Conservation (phyloP, 2,113 vertebrate species). For the Larimichthys polyactis region DNA sequence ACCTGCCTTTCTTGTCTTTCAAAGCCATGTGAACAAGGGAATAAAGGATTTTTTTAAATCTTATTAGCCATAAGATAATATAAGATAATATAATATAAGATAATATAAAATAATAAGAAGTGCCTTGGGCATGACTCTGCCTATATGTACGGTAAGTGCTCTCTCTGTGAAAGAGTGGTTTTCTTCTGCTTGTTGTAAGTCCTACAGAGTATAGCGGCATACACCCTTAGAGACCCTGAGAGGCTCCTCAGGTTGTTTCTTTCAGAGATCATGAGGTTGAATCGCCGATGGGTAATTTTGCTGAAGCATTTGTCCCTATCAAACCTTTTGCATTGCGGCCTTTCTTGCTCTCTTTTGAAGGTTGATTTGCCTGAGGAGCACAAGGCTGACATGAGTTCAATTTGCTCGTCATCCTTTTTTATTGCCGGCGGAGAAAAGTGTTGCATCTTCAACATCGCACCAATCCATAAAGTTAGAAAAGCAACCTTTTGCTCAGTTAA, state of each 20-base stretch:
- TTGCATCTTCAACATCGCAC: not conserved
- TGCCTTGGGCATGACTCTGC: slow-evolving; percentile 30
- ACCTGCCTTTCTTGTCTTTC: not conserved
- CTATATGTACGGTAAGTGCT: slow-evolving; percentile 7
- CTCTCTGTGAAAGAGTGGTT: slow-evolving; percentile 19
- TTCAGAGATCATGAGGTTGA: slow-evolving; percentile 12
- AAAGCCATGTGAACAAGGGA: not conserved
- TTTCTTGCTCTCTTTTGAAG: not conserved
- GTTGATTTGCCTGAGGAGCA: slow-evolving; percentile 38
- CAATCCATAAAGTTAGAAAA: slow-evolving; percentile 1
- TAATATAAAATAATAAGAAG: slow-evolving; percentile 3
- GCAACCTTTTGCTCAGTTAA: not conserved
- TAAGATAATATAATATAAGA: not conserved
- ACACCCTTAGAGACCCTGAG: slow-evolving; percentile 1
- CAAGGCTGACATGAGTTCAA: slow-evolving; percentile 22
- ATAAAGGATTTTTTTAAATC: not conserved
- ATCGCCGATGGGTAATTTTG: slow-evolving; percentile 16
- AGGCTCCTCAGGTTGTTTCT: slow-evolving; percentile 14
- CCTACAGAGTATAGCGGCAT: slow-evolving; percentile 2
- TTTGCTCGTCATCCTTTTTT: slow-evolving; percentile 18
- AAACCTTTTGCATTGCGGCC: not conserved
- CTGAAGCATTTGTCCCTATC: slow-evolving; percentile 14
- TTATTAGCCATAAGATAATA: slow-evolving; percentile 20
- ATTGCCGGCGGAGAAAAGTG: slow-evolving; percentile 4
- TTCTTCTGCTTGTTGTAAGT: slow-evolving; percentile 13